Conservation (phyloP, 2,888 invertebrate genomes). For the Papilio elwesi region DNA sequence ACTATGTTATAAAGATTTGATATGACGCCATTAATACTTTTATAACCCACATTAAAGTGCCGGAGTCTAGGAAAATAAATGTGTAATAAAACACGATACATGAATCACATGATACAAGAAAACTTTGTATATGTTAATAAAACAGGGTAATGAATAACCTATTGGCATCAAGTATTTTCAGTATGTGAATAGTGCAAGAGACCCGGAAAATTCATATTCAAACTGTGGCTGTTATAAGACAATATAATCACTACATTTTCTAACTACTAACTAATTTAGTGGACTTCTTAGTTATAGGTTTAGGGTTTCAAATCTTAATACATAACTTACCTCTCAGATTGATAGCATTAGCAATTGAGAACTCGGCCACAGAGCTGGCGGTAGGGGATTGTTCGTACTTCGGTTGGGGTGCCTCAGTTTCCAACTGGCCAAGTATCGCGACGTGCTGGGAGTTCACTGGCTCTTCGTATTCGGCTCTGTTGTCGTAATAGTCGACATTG, state of each 20-base stretch:
- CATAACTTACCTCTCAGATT: constrained; percentile 71
- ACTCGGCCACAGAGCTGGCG: constrained; percentile 66
- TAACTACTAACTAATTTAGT: too few relatives aligned
- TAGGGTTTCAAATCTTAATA: background rate
- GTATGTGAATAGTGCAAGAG: too few relatives aligned
- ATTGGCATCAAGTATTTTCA: too few relatives aligned
- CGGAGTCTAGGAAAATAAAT: constrained; percentile 21
- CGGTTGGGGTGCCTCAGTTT: constrained; percentile 54
- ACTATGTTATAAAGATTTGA: constrained; percentile 54
- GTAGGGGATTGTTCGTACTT: constrained; percentile 61
- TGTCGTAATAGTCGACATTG: constrained; percentile 65
- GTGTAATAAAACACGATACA: constrained; percentile 24
- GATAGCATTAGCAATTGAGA: constrained; percentile 73
- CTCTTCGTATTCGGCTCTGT: constrained; percentile 59
- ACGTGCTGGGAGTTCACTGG: constrained; percentile 62
- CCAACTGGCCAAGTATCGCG: constrained; percentile 57
- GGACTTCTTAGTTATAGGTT: too few relatives aligned
- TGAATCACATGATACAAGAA: constrained; percentile 21
- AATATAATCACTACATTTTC: too few relatives aligned
- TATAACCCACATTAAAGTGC: constrained; percentile 59
- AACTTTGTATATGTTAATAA: background rate
- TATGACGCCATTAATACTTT: constrained; percentile 55
- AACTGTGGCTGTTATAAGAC: too few relatives aligned
- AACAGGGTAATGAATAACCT: background rate
- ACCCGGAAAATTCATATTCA: too few relatives aligned